phyloP scores from a whole-genome alignment of 2,113 vertebrate genomes.

The Trochalopteron elliotii region DNA sequence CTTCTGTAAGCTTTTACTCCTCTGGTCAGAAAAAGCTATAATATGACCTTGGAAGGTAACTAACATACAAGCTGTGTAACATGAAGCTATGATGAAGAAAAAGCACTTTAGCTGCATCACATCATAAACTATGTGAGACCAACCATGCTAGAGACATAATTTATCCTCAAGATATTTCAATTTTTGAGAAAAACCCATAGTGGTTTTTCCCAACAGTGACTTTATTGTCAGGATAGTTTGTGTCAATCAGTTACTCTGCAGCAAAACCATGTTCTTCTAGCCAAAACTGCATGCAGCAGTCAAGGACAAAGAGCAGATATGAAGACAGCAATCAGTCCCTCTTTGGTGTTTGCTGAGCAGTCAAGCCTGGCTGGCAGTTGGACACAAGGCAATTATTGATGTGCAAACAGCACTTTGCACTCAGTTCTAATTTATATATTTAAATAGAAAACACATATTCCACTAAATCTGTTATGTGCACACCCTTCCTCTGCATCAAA shows the following conservation, averaged over 20 bases:
- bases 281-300: not conserved
- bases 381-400: not conserved
- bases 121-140: not conserved
- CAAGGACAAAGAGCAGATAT: not conserved
- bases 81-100: not conserved
- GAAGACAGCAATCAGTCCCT: not conserved
- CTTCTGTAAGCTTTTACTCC: not conserved
- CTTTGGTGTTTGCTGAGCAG: not conserved
- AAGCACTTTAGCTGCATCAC: not conserved
- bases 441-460: conserved; percentile 17
- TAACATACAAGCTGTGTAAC: not conserved
- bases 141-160: not conserved
- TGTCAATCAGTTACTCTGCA: not conserved
- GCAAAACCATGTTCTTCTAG: not conserved
- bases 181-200: not conserved
- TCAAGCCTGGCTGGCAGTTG: not conserved
- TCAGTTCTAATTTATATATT: conserved; percentile 14
- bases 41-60: not conserved
- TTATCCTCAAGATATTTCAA: not conserved
- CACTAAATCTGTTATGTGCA: not conserved
- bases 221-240: not conserved
- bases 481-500: not conserved
- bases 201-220: not conserved
- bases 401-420: conserved; percentile 4
- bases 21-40: not conserved